phyloP scores from a whole-genome alignment of 2,888 invertebrate genomes.

The Eupithecia dodoneata region DNA sequence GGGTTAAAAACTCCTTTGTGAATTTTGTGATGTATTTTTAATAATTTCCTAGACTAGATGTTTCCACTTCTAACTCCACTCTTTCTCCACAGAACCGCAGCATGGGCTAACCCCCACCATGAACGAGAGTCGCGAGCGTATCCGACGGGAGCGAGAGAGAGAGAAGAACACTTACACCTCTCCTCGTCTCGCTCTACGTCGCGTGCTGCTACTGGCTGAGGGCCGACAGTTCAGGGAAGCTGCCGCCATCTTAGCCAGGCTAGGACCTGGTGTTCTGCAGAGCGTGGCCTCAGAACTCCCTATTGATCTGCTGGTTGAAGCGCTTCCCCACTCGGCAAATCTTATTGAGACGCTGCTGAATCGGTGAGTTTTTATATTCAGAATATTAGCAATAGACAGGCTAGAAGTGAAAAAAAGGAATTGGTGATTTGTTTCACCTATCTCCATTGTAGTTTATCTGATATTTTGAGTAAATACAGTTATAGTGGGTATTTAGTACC shows the following conservation, averaged over 20 bases:
- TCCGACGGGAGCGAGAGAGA: slow-evolving; percentile 86
- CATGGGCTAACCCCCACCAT: slow-evolving; percentile 79
- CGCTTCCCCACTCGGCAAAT: slow-evolving; percentile 94
- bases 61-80: not conserved
- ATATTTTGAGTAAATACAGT: too few species aligned
- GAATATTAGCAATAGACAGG: too few species aligned
- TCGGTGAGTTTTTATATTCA: slow-evolving; percentile 86
- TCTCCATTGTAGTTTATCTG: too few species aligned
- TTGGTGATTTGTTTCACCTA: too few species aligned
- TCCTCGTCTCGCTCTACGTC: slow-evolving; percentile 87
- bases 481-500: too few species aligned
- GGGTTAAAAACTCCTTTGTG: not conserved
- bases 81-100: slow-evolving; percentile 33
- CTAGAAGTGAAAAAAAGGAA: too few species aligned
- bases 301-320: slow-evolving; percentile 93
- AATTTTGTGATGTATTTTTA: not conserved
- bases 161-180: slow-evolving; percentile 86
- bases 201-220: slow-evolving; percentile 92
- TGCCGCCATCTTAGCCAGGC: slow-evolving; percentile 90
- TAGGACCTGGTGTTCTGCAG: slow-evolving; percentile 92
- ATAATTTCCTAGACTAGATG: not conserved
- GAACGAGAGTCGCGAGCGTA: slow-evolving; percentile 89
- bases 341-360: slow-evolving; percentile 92
- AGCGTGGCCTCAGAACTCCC: slow-evolving; percentile 91
- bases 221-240: slow-evolving; percentile 96